A percentile compares a stretch with the other conserved stretches of the same genome.
These are phyloP conservation scores for Ophion obscuratus DNA, from an alignment of 2,888 invertebrate genomes.

Conservation along the genomic window DNA sequence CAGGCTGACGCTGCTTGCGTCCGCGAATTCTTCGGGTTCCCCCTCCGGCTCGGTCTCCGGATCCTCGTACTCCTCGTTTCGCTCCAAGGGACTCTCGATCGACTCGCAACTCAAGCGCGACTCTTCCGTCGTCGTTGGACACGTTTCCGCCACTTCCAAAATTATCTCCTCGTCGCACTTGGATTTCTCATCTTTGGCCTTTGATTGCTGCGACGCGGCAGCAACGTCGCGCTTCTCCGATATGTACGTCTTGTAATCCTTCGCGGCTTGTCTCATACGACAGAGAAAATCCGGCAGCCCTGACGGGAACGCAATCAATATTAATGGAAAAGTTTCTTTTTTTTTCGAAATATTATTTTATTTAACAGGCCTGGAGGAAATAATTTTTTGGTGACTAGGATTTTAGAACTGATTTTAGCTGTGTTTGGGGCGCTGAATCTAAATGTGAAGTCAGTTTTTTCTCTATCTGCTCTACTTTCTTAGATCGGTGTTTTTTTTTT, in stretches of 20 bases:
- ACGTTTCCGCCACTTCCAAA: conserved; percentile 23
- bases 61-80: conserved; percentile 37
- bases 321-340: background rate
- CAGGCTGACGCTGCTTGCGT: conserved; percentile 62
- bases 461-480: no score
- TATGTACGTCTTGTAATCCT: conserved; percentile 86
- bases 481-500: no score
- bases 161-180: conserved; percentile 24
- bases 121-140: background rate
- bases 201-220: background rate
- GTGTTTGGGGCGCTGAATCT: no score
- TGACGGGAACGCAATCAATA: conserved; percentile 23
- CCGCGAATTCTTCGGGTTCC: conserved; percentile 53
- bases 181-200: conserved; percentile 1
- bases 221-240: conserved; percentile 17
- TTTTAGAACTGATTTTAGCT: no score
- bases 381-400: no score
- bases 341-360: background rate
- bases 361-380: no score
- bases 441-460: no score
- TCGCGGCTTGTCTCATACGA: conserved; percentile 89
- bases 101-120: conserved; percentile 8
- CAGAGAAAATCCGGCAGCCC: conserved; percentile 92
- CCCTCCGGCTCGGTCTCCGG: conserved; percentile 44
- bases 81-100: conserved; percentile 9